Conservation (phyloP, 2,888 invertebrate genomes). For the Calameuta idolon region DNA sequence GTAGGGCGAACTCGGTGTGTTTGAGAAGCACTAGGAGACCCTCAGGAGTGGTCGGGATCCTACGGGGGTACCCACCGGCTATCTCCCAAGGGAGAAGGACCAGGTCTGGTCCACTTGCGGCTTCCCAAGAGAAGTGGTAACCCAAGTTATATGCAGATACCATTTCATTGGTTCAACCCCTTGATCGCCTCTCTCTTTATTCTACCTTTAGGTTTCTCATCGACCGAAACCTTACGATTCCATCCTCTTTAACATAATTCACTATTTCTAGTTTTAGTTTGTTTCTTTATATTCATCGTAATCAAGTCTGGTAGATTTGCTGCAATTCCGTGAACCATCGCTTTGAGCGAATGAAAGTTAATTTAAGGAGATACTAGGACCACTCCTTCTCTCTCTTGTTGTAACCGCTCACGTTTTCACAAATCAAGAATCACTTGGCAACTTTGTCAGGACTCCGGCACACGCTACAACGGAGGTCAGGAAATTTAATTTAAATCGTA, state of each 20-base stretch:
- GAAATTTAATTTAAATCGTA: conserved; percentile 43
- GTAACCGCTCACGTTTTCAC: neutral
- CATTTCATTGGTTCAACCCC: neutral
- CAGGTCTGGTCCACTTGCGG: conserved; percentile 18
- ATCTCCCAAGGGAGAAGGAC: conserved; percentile 34
- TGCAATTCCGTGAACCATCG: neutral
- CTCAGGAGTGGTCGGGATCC: conserved; percentile 51
- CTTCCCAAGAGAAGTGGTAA: conserved; percentile 45
- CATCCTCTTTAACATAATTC: neutral
- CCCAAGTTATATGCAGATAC: conserved; percentile 58
- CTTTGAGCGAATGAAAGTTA: neutral
- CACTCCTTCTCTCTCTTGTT: no score
- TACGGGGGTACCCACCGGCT: conserved; percentile 34
- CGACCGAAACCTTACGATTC: neutral
- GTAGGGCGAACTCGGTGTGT: conserved; percentile 41
- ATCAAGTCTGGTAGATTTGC: neutral
- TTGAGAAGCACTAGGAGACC: conserved; percentile 55
- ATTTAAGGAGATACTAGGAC: neutral
- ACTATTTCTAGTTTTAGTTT: neutral
- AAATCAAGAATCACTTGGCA: neutral
- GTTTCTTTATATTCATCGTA: neutral
- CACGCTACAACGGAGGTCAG: conserved; percentile 24
- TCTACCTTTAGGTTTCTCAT: neutral
- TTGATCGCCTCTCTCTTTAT: neutral
- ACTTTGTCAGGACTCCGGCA: conserved; percentile 5